These are phyloP conservation scores for Grammomys surdaster DNA, from an alignment of 2,113 vertebrate species.

Conservation along the genomic window DNA sequence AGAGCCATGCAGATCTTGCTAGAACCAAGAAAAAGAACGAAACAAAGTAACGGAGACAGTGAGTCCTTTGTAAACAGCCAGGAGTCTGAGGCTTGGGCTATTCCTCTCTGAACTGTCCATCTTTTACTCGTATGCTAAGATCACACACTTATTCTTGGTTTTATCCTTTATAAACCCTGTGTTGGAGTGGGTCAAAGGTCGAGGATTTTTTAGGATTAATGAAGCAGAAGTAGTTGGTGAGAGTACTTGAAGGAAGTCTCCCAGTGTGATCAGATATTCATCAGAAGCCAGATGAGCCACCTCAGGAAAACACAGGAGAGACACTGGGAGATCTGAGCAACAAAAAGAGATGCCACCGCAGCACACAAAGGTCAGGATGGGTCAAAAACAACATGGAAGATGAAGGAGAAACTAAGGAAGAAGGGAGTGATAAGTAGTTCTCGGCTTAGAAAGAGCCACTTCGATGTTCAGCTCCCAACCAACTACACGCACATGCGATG, in stretches of 20 bases:
- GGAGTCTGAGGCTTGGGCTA: neutral
- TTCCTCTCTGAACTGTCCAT: conserved; percentile 27
- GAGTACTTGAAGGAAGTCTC: neutral
- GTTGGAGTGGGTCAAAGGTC: neutral
- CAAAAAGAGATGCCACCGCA: neutral
- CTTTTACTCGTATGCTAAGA: neutral
- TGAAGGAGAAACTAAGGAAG: neutral
- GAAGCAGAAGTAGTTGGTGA: conserved; percentile 19
- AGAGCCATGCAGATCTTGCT: neutral
- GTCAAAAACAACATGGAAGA: neutral
- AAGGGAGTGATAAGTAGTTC: conserved; percentile 6
- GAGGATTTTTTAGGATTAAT: conserved; percentile 36
- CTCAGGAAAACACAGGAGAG: conserved; percentile 35
- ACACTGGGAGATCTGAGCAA: neutral
- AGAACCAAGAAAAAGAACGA: neutral
- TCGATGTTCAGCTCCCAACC: neutral
- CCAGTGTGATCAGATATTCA: neutral
- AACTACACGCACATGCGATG: neutral
- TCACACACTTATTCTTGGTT: neutral
- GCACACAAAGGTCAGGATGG: neutral
- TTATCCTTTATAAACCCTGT: conserved; percentile 21
- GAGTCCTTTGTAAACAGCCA: neutral
- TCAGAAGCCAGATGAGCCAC: conserved; percentile 13
- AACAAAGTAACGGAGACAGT: neutral
- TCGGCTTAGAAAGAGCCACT: neutral